phyloP scores from a whole-genome alignment of 2,113 vertebrate species.

The Triplophysa rosa region DNA sequence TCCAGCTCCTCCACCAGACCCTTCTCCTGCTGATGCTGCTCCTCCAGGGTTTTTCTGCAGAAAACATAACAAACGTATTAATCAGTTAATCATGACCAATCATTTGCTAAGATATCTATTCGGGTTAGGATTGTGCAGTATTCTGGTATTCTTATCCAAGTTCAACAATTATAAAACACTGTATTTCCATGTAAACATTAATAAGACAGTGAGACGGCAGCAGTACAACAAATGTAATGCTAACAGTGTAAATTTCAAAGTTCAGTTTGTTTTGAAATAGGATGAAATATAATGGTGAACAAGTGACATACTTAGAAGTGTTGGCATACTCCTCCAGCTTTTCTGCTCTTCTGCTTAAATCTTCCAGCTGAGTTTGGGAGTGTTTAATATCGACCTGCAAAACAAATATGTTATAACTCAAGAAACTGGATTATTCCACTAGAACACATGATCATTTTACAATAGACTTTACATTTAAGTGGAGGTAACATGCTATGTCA shows the following conservation, averaged over 20 bases:
- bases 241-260: background rate
- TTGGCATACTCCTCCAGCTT: conserved; percentile 86
- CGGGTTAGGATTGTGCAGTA: no score
- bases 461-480: no score
- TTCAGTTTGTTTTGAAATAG: no score
- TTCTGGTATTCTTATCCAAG: no score
- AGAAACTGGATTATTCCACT: background rate
- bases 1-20: conserved; percentile 74
- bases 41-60: conserved; percentile 74
- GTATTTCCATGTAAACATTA: no score
- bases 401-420: background rate
- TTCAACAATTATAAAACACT: no score
- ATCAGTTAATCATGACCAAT: background rate
- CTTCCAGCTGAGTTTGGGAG: conserved; percentile 77
- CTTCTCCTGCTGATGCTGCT: conserved; percentile 75
- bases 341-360: conserved; percentile 76
- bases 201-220: no score
- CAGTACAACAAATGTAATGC: no score
- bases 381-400: conserved; percentile 81
- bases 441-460: background rate
- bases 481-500: no score
- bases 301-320: conserved; percentile 78
- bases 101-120: no score
- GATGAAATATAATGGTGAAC: background rate
- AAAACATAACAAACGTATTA: background rate